A percentile compares a stretch with the other conserved stretches of the same genome.
These are phyloP conservation scores for Zootermopsis nevadensis DNA, from an alignment of 2,888 invertebrate genomes.

Conservation along the genomic window DNA sequence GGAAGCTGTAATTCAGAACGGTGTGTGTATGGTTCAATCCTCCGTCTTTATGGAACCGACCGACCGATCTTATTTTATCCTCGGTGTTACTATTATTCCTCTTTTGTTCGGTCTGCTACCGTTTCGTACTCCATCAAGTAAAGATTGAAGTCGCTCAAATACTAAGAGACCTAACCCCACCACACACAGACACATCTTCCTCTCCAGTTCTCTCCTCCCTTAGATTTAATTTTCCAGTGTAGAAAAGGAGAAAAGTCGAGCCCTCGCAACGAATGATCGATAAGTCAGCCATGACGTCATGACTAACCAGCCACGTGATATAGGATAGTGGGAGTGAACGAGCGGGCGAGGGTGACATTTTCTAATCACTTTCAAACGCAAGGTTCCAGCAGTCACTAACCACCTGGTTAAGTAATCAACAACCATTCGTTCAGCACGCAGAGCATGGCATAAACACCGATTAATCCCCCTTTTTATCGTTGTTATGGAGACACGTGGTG, in stretches of 20 bases:
- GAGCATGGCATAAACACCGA: too few relatives aligned
- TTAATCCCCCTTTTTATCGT: too few relatives aligned
- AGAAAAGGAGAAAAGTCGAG: not conserved
- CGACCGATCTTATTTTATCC: slow-evolving; percentile 14
- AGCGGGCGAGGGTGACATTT: too few relatives aligned
- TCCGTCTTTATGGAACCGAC: too few relatives aligned
- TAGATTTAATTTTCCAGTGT: slow-evolving; percentile 18
- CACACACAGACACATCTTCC: not conserved
- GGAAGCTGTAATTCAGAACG: too few relatives aligned
- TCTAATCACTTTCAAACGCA: too few relatives aligned
- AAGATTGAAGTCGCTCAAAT: slow-evolving; percentile 44
- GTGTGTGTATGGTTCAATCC: too few relatives aligned
- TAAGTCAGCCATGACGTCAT: slow-evolving; percentile 17
- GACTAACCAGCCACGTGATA: not conserved
- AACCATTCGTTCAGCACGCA: too few relatives aligned
- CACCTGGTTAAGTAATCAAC: too few relatives aligned
- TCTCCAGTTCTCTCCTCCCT: not conserved
- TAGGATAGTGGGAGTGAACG: not conserved
- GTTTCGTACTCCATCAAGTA: slow-evolving; percentile 45
- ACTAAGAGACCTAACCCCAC: slow-evolving; percentile 33
- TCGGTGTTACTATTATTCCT: slow-evolving; percentile 23
- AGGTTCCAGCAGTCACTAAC: too few relatives aligned
- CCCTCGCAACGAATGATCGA: slow-evolving; percentile 10
- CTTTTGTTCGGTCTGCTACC: slow-evolving; percentile 32
- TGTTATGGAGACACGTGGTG: too few relatives aligned